Base-by-base conservation (phyloP, 2,888 invertebrate genomes). In the Amblyjoppa proteus region DNA sequence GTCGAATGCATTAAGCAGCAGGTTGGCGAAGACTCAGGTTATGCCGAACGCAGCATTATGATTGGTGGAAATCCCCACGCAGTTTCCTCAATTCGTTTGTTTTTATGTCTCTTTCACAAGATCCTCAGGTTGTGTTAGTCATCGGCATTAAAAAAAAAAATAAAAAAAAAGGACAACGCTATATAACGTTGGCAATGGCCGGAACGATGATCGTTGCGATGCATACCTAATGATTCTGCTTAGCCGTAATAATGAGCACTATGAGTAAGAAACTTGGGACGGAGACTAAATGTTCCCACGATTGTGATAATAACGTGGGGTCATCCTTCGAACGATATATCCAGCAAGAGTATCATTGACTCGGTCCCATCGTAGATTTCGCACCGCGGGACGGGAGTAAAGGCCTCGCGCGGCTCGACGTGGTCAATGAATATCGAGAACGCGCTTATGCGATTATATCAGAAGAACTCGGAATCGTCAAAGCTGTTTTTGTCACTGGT, bases 261-360 rank as follows among this genome's bases (percentile, higher is more conserved):
- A 34, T 3, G 56, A 77, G 51, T 34, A 49, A 58, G n/a, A 68
- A 78, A 64, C 45, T 31, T 38, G 34, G 28, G 74, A 56, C 86
- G 79, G 86, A 81, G 83, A 86, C 79, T 85, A 11, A 58, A 75
- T 49, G 81, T 85, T 87, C 85, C 86, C 85, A 85, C 82, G 84
- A 74, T 85, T 74, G 69, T 20, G 76, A 76, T 86, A 85, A 66
- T 81, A 81, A 85, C 64, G 64, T 56, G 66, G 70, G 64, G 73
- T 71, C 70, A 78, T 58, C 81, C 81, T 85, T 81, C 71, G 71
- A 75, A 41, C 69, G 49, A 80, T 83, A 80, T 83, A 77, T 58
- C 13, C 53, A 58, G 66, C 34, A 58, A 16, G 49, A 58, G 79
- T 79, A 16, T 69, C 61, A 51, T 66, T 75, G 34, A 64, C 64